Conservation (phyloP, 1,140 invertebrate genomes). For the Apis dorsata region DNA sequence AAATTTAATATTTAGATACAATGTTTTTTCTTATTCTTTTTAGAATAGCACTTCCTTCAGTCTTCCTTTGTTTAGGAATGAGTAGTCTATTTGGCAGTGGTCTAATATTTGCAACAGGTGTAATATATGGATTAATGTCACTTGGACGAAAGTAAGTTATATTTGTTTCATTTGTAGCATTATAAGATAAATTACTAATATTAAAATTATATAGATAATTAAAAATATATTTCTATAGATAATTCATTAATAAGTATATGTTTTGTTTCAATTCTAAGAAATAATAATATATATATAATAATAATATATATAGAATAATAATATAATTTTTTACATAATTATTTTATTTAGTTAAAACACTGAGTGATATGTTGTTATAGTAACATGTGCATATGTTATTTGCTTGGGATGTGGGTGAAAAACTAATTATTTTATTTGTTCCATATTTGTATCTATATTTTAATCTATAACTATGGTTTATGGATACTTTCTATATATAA, state of each 20-base stretch:
- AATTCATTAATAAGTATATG: conserved; percentile 1
- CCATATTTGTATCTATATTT: conserved; percentile 15
- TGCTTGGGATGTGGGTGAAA: conserved; percentile 46
- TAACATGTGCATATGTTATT: conserved; percentile 35
- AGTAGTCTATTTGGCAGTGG: conserved; percentile 92
- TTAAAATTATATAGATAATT: neutral
- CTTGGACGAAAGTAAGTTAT: conserved; percentile 92
- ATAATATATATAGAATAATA: too few species aligned
- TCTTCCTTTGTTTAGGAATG: conserved; percentile 88
- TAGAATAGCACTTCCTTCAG: conserved; percentile 88
- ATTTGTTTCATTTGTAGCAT: conserved; percentile 16
- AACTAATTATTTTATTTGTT: conserved; percentile 25
- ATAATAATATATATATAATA: too few species aligned
- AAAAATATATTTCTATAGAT: neutral
- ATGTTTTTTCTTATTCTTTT: conserved; percentile 66
- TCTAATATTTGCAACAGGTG: conserved; percentile 92
- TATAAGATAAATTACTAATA: conserved; percentile 15
- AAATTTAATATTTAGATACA: conserved; percentile 17
- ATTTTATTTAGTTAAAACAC: conserved; percentile 6
- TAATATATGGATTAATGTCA: conserved; percentile 96
- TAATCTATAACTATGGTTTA: conserved; percentile 43
- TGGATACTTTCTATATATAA: conserved; percentile 23
- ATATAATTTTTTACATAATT: neutral
- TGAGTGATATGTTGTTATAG: conserved; percentile 11
- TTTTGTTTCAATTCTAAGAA: neutral